These are phyloP conservation scores for Ceriagrion tenellum DNA, from an alignment of 2,888 invertebrate genomes.

Conservation along the genomic window DNA sequence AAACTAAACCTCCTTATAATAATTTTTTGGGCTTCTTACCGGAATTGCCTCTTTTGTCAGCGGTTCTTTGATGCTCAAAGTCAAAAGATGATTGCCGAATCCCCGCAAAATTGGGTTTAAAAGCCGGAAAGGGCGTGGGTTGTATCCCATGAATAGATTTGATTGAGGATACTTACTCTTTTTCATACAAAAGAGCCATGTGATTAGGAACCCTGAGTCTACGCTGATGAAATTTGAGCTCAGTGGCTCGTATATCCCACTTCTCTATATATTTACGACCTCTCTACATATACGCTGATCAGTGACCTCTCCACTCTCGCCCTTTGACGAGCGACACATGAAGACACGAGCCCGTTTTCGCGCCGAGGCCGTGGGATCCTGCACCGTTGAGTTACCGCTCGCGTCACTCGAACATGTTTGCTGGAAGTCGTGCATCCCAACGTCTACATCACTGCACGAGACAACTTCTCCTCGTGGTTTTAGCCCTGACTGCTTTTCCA, in stretches of 20 bases:
- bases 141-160: neutral
- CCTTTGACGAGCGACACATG: neutral
- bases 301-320: neutral
- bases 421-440: too few species aligned
- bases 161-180: neutral
- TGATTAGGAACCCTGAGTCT: neutral
- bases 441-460: too few species aligned
- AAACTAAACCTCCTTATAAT: neutral
- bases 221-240: neutral
- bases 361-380: neutral
- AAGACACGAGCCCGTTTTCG: neutral
- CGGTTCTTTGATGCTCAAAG: neutral
- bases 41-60: neutral
- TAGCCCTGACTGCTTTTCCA: too few species aligned
- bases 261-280: neutral
- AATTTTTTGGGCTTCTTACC: neutral
- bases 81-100: neutral
- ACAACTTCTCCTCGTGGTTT: too few species aligned
- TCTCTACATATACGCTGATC: neutral
- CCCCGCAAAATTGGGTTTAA: neutral
- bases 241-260: neutral
- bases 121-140: neutral
- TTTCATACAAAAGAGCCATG: neutral
- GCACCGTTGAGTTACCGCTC: neutral
- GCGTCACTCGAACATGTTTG: too few species aligned